Evolutionary conservation across 2,113 vertebrate species (phyloP).

Genomic region (Ophthalmolycus amberensis): DNA sequence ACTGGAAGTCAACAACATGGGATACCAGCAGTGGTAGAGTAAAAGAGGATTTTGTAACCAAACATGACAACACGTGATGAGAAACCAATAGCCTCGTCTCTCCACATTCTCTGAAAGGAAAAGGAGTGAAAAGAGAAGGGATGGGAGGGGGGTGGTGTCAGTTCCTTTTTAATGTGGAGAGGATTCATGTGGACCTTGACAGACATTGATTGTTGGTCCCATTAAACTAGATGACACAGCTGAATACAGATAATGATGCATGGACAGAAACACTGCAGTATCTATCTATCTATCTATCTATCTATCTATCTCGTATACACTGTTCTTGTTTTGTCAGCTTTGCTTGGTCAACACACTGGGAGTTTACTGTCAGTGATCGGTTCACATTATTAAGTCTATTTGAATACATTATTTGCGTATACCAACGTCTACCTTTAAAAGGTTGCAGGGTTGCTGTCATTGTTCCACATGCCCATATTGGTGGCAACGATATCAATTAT

Average conservation of each 20-base stretch:
- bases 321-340: background rate
- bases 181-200: slow-evolving; percentile 54
- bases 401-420: background rate
- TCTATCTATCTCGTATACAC: background rate
- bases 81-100: slow-evolving; percentile 72
- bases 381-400: background rate
- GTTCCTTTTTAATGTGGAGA: slow-evolving; percentile 61
- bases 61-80: slow-evolving; percentile 75
- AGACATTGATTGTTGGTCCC: slow-evolving; percentile 52
- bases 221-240: slow-evolving; percentile 23
- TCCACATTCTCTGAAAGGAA: slow-evolving; percentile 48
- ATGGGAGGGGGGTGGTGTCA: background rate
- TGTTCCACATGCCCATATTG: background rate
- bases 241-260: slow-evolving; percentile 48
- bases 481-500: background rate
- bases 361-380: background rate
- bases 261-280: background rate
- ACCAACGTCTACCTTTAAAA: background rate
- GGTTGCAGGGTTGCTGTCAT: background rate
- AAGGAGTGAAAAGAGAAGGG: slow-evolving; percentile 22
- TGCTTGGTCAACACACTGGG: background rate
- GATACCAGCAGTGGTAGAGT: slow-evolving; percentile 39
- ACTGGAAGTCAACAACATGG: slow-evolving; percentile 38
- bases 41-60: slow-evolving; percentile 63
- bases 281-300: background rate